Conservation (phyloP, 2,888 invertebrate species). For the Brachyptera putata region DNA sequence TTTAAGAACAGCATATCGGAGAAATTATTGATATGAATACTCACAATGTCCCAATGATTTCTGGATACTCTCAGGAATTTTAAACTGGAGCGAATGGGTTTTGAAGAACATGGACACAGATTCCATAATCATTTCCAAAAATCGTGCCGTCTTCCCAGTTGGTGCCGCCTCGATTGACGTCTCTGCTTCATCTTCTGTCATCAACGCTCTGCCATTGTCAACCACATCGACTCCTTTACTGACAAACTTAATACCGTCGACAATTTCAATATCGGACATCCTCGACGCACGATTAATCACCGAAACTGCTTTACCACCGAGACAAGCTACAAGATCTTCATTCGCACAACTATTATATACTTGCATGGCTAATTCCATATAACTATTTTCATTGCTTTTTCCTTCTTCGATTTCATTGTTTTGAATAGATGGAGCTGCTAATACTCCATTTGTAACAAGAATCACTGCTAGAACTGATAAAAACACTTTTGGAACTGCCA, state of each 20-base stretch:
- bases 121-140: conserved; percentile 54
- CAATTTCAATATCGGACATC: conserved; percentile 52
- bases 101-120: conserved; percentile 55
- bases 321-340: conserved; percentile 46
- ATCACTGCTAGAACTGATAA: neutral
- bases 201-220: conserved; percentile 34
- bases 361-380: conserved; percentile 25
- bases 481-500: no score
- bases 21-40: no score
- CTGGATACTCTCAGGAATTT: conserved; percentile 62
- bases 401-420: conserved; percentile 48
- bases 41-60: conserved; percentile 64
- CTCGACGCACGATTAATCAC: conserved; percentile 54
- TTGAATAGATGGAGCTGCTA: conserved; percentile 30
- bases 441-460: neutral
- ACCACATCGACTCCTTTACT: conserved; percentile 43
- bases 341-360: conserved; percentile 29
- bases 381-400: conserved; percentile 17
- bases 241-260: conserved; percentile 56
- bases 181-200: conserved; percentile 49
- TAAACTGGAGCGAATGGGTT: conserved; percentile 63
- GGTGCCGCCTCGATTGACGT: conserved; percentile 51
- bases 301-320: conserved; percentile 56
- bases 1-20: no score
- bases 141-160: conserved; percentile 50